Conservation (phyloP, 2,113 vertebrate species). For the Corynorhinus townsendii region DNA sequence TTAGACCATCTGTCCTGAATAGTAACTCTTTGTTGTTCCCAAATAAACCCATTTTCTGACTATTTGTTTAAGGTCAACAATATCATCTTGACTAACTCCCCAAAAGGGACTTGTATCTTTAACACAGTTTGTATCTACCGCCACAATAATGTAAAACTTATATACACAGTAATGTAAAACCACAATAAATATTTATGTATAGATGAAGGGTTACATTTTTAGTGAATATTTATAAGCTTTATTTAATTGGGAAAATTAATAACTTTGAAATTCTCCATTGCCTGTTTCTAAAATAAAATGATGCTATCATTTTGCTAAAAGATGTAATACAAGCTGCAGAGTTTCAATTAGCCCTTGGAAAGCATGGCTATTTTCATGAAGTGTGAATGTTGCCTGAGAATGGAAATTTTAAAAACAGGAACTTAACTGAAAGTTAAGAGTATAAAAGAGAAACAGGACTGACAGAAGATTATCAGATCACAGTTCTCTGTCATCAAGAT, state of each 20-base stretch:
- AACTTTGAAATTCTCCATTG: constrained; percentile 43
- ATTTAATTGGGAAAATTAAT: constrained; percentile 27
- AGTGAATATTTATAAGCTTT: neutral
- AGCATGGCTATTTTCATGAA: constrained; percentile 63
- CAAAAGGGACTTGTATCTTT: neutral
- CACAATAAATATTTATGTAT: neutral
- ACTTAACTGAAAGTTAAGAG: constrained; percentile 52
- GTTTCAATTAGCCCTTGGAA: constrained; percentile 57
- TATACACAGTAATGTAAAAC: no score
- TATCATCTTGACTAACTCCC: neutral
- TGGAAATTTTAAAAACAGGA: constrained; percentile 58
- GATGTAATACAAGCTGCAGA: constrained; percentile 48
- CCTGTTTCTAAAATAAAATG: constrained; percentile 57
- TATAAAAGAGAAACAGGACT: constrained; percentile 48
- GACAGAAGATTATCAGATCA: constrained; percentile 21
- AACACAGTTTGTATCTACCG: neutral
- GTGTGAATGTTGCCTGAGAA: constrained; percentile 61
- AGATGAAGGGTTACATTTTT: neutral
- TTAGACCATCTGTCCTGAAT: neutral
- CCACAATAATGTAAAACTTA: neutral
- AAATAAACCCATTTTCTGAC: neutral
- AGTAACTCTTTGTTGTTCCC: neutral
- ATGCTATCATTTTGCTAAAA: constrained; percentile 50
- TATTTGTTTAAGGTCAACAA: neutral
- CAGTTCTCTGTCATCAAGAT: neutral